Conservation (phyloP, 2,113 vertebrate genomes). For the Pionites leucogaster region DNA sequence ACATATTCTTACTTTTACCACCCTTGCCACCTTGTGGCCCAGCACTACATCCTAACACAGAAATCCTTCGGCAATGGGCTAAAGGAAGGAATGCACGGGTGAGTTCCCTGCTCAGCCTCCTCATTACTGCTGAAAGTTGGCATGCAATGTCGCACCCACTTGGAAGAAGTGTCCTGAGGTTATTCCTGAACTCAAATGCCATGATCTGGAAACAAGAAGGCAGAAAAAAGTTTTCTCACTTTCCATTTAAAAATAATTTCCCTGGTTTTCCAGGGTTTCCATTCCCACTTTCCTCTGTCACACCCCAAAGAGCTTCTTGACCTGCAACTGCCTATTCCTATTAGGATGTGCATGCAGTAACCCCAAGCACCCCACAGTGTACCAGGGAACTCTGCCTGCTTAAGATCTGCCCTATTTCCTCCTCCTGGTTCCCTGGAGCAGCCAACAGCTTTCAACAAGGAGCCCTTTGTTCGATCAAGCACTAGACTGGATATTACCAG, state of each 20-base stretch:
- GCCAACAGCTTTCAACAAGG: background rate
- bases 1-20: background rate
- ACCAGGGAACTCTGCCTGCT: background rate
- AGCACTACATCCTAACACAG: background rate
- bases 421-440: background rate
- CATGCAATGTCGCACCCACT: background rate
- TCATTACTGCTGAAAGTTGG: background rate
- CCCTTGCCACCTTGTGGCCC: background rate
- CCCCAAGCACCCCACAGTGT: background rate
- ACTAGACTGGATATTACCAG: background rate
- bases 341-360: background rate
- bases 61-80: background rate
- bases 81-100: background rate
- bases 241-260: background rate
- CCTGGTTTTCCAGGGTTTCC: background rate
- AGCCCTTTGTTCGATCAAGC: background rate
- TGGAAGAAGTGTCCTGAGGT: slow-evolving; percentile 1
- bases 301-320: background rate
- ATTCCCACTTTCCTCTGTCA: background rate
- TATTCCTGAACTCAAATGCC: background rate
- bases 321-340: background rate
- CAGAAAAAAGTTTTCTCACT: background rate
- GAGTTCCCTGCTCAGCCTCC: background rate
- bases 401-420: background rate
- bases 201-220: background rate